phyloP scores from a whole-genome alignment of 2,797 vertebrate genomes.

The Odontamblyopus lacepedii region DNA sequence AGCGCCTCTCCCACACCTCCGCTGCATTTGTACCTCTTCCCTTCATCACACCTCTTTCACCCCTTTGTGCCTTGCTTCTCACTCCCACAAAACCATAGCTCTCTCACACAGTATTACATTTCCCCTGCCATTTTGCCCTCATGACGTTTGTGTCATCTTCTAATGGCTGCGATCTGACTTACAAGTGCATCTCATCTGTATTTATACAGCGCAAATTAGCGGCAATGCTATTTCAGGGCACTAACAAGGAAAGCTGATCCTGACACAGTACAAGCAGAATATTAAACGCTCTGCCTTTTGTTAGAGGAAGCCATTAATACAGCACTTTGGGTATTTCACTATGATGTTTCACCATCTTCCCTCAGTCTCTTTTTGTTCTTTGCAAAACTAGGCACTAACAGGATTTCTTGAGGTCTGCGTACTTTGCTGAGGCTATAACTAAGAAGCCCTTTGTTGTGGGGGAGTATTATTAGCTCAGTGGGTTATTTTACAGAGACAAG shows the following conservation, averaged over 20 bases:
- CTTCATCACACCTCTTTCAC: neutral
- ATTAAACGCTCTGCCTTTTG: constrained; percentile 25
- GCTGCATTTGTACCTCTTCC: constrained; percentile 35
- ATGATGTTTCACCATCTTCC: constrained; percentile 16
- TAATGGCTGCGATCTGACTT: neutral
- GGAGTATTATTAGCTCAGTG: constrained; percentile 19
- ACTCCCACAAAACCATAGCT: neutral
- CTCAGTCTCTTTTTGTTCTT: constrained; percentile 22
- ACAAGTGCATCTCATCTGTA: neutral
- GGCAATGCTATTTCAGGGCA: neutral
- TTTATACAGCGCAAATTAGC: neutral
- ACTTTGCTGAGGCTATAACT: constrained; percentile 23
- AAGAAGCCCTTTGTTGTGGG: constrained; percentile 24
- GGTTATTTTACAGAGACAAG: constrained; percentile 3
- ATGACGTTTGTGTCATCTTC: neutral
- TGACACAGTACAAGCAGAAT: constrained; percentile 17
- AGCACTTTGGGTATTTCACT: constrained; percentile 19
- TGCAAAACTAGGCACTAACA: constrained; percentile 11
- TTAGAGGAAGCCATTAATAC: constrained; percentile 22
- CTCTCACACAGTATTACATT: constrained; percentile 10
- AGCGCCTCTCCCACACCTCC: constrained; percentile 34
- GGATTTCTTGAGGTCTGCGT: constrained; percentile 31
- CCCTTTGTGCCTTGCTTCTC: neutral
- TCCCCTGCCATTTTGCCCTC: neutral
- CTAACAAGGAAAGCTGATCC: neutral